Base-by-base conservation (phyloP, 2,113 vertebrate genomes). In the Orcinus orca region DNA sequence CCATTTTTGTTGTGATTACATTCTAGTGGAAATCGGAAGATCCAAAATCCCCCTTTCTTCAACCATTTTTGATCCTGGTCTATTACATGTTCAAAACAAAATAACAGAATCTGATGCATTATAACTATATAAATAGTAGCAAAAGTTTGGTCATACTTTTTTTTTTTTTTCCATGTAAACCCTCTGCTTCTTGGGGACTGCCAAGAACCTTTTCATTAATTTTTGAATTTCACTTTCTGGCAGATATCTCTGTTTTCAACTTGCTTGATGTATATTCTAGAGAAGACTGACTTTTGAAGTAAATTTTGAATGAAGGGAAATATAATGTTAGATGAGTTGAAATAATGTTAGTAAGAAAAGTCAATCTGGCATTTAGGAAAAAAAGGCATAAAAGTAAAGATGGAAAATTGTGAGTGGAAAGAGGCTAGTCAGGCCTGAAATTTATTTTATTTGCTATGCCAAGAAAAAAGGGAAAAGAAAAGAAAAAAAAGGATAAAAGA, bases 341-440 rank as follows among this genome's bases (percentile, higher is more conserved):
- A 83, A 92, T 44, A 74, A 67, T 86, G 67, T 81, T 80, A 79
- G 41, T 73, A 85, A 87, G 18, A 93, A 89, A 73, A 68, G 41
- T 63, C 44, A 86, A 62, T 36, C 14, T 77, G 85, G 36, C 63
- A 80, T n/a, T 81, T 89, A 63, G 21, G 44, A 9, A 79, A 26
- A 95, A 93, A 62, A 63, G 20, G 44, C 41, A 73, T 93, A 94
- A 90, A 93, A 77, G 29, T 96, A 92, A 97, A 93, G 60, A 93
- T 88, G 93, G 53, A 92, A 97, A 97, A 92, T 58, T 93, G 55
- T 87, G 55, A 86, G 6, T 81, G 62, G n/a, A 93, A 96, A 88
- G 68, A 94, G 12, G 21, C 13, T 71, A 95, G 18, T 81, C 38
- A 53, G 50, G n/a, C n/a, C 33, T 94, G 31, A 88, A 77, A 89